Conservation (phyloP, 2,888 invertebrate species). For the Isoperla grammatica region DNA sequence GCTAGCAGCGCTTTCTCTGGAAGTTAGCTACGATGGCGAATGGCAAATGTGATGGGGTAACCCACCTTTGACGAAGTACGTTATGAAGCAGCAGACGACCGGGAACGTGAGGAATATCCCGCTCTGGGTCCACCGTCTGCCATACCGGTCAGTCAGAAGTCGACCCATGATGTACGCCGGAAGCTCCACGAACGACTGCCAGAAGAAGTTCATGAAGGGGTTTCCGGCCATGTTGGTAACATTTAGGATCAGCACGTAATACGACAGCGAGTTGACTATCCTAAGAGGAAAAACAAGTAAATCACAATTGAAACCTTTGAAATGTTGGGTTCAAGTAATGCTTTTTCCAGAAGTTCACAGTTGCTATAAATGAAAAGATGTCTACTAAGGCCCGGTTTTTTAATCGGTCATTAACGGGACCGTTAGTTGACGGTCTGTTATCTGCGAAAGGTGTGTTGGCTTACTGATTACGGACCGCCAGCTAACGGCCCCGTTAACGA, state of each 20-base stretch:
- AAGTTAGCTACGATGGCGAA: too few species aligned
- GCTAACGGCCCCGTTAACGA: too few species aligned
- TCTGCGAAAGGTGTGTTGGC: too few species aligned
- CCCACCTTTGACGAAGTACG: conserved; percentile 15
- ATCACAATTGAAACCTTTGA: too few species aligned
- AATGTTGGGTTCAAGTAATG: too few species aligned
- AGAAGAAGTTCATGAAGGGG: conserved; percentile 59
- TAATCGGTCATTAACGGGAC: too few species aligned
- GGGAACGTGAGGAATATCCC: conserved; percentile 32
- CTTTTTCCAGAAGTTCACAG: too few species aligned
- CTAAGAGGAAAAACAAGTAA: conserved; percentile 38
- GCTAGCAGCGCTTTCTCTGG: too few species aligned
- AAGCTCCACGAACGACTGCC: conserved; percentile 57
- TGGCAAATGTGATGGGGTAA: not conserved
- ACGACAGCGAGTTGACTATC: conserved; percentile 49
- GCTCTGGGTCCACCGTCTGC: conserved; percentile 49
- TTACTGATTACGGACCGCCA: too few species aligned
- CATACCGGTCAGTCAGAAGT: conserved; percentile 48
- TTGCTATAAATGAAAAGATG: too few species aligned
- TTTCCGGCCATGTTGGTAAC: conserved; percentile 54
- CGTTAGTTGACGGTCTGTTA: too few species aligned
- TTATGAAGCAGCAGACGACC: conserved; percentile 3
- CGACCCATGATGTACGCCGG: conserved; percentile 57
- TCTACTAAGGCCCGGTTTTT: too few species aligned
- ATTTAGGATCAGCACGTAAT: conserved; percentile 50